Conservation (phyloP, 2,888 invertebrate species). For the Lasioglossum figueresi region DNA sequence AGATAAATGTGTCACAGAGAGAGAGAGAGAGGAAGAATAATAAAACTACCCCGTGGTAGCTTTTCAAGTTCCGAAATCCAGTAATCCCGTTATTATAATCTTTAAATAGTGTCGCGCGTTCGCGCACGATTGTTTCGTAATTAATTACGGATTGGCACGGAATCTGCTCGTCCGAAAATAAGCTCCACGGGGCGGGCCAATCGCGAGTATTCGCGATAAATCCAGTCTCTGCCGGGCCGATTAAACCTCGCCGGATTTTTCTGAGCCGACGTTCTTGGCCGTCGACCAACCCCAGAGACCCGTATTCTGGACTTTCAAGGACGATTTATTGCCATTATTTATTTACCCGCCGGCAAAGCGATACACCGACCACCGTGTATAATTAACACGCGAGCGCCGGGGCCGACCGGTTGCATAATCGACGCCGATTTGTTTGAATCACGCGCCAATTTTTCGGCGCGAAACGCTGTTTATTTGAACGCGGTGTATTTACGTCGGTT, state of each 20-base stretch:
- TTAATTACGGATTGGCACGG: constrained; percentile 63
- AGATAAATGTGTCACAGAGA: not conserved
- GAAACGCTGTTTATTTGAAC: too few species aligned
- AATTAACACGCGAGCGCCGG: not conserved
- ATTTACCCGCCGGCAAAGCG: not conserved
- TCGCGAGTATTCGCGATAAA: constrained; percentile 42
- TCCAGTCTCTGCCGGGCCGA: constrained; percentile 16
- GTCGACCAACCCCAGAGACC: not conserved
- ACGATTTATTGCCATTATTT: constrained; percentile 14
- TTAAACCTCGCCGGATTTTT: constrained; percentile 14
- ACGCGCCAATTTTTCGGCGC: not conserved
- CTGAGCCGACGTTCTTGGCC: not conserved
- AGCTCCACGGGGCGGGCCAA: constrained; percentile 28
- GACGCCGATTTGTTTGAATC: not conserved
- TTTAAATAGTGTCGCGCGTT: constrained; percentile 42
- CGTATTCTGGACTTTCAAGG: constrained; percentile 14
- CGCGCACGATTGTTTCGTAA: constrained; percentile 52
- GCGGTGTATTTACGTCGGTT: too few species aligned
- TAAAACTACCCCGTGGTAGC: not conserved
- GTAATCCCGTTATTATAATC: constrained; percentile 38
- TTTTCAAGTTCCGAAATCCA: constrained; percentile 24
- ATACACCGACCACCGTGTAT: not conserved
- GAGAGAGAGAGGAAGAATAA: not conserved
- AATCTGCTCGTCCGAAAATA: constrained; percentile 40
- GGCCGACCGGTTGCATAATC: not conserved